These are phyloP conservation scores for Hafferia zeledoni DNA, from an alignment of 2,797 vertebrate genomes.

Conservation along the genomic window DNA sequence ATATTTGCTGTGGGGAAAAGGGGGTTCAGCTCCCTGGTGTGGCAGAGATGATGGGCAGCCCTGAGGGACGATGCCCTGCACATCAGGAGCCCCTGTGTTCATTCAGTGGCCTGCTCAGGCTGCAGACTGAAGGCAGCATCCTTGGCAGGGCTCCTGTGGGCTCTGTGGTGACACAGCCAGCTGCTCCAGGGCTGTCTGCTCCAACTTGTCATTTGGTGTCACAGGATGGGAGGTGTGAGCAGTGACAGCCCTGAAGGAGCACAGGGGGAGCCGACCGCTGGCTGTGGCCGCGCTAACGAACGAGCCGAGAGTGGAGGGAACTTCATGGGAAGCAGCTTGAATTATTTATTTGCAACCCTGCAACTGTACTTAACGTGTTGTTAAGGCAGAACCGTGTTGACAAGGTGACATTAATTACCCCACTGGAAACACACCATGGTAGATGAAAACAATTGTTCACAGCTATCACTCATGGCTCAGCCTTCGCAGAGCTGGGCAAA, in stretches of 20 bases:
- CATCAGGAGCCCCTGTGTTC: background rate
- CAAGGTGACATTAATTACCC: constrained; percentile 24
- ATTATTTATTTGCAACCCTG: constrained; percentile 57
- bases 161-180: background rate
- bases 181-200: constrained; percentile 21
- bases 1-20: background rate
- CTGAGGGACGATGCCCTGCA: background rate
- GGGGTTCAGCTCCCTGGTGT: accelerated
- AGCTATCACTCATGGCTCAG: background rate
- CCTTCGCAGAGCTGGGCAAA: background rate
- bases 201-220: constrained; percentile 49
- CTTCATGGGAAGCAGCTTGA: constrained; percentile 23
- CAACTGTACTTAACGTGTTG: constrained; percentile 1
- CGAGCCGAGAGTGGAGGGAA: constrained; percentile 39
- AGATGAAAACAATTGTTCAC: background rate
- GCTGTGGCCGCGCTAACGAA: background rate
- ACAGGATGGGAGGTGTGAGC: constrained; percentile 7
- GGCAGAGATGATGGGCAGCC: background rate
- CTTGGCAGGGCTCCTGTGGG: background rate
- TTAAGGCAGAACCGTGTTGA: constrained; percentile 33
- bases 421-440: constrained; percentile 12
- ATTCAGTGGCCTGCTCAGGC: background rate
- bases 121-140: background rate
- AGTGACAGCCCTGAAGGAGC: constrained; percentile 50
- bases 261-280: constrained; percentile 1